Conservation (phyloP, 2,113 vertebrate species). For the Psittacula cyanocephala region DNA sequence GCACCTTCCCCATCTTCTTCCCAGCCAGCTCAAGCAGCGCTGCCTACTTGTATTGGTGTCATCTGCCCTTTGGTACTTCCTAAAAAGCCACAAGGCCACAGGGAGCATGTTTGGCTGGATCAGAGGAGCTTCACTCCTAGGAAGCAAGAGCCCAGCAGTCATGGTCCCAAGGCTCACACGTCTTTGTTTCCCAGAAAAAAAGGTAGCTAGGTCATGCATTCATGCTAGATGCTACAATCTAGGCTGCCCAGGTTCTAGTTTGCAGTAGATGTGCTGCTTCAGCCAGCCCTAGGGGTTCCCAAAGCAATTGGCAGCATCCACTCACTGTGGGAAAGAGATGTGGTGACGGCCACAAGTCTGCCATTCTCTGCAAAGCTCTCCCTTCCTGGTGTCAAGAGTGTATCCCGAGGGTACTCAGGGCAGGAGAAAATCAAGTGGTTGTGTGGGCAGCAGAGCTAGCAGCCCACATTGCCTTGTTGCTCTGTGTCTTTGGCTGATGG, state of each 20-base stretch:
- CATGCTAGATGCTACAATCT: neutral
- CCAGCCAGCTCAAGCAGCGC: neutral
- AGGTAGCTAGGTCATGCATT: neutral
- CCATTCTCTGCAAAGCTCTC: neutral
- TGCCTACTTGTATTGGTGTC: neutral
- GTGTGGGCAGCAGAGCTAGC: neutral
- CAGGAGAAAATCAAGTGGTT: neutral
- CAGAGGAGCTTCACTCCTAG: neutral
- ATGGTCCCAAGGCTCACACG: neutral
- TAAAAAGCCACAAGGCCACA: neutral
- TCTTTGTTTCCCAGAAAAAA: neutral
- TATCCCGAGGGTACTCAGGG: neutral
- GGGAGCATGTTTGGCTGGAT: neutral
- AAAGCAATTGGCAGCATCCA: neutral
- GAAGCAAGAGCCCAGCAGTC: neutral
- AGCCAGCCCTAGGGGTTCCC: neutral
- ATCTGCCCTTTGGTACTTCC: neutral
- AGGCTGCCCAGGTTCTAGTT: neutral
- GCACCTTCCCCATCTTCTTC: neutral
- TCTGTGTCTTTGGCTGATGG: neutral
- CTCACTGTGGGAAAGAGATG: neutral
- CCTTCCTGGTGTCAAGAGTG: neutral
- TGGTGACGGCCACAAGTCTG: neutral
- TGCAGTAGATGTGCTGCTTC: neutral
- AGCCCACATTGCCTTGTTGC: neutral